These are phyloP conservation scores for Daphoenositta chrysoptera DNA, from an alignment of 2,113 vertebrate genomes.

Conservation along the genomic window DNA sequence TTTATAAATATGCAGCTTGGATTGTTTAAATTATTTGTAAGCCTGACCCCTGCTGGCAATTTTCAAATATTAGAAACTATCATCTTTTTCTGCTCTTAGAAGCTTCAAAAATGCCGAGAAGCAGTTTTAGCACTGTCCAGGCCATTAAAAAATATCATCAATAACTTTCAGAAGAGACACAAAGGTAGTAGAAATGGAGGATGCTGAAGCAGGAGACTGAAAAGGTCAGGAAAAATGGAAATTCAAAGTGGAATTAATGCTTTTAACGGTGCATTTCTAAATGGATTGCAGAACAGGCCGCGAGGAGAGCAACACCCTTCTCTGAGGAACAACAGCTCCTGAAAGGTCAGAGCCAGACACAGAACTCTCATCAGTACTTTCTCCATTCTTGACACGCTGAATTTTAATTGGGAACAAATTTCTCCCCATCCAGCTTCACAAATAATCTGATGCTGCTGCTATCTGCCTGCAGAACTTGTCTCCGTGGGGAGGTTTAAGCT, in stretches of 20 bases:
- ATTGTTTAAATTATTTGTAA: constrained; percentile 55
- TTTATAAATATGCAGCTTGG: not conserved
- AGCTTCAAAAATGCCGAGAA: not conserved
- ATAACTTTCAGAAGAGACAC: constrained; percentile 1
- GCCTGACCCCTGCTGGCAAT: constrained; percentile 60
- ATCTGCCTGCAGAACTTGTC: not conserved
- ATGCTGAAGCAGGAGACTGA: not conserved
- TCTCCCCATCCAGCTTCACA: not conserved
- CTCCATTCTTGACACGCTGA: not conserved
- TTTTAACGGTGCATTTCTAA: not conserved
- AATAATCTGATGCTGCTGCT: not conserved
- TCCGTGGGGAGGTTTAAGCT: not conserved
- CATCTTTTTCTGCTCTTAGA: not conserved
- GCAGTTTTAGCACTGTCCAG: not conserved
- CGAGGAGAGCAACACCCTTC: not conserved
- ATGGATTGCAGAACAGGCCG: not conserved
- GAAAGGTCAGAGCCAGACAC: constrained; percentile 25
- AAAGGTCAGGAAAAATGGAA: constrained; percentile 42
- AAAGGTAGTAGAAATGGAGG: not conserved
- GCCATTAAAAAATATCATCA: not conserved
- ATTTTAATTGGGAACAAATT: constrained; percentile 30
- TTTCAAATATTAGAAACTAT: not conserved
- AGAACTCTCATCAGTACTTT: not conserved
- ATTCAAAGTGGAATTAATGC: constrained; percentile 16
- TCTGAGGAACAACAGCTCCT: constrained; percentile 3